Evolutionary conservation across 1,140 invertebrate genomes (phyloP), one percentile per base, ranked within the genome.

Genomic region (Dinothrombium tinctorium): DNA sequence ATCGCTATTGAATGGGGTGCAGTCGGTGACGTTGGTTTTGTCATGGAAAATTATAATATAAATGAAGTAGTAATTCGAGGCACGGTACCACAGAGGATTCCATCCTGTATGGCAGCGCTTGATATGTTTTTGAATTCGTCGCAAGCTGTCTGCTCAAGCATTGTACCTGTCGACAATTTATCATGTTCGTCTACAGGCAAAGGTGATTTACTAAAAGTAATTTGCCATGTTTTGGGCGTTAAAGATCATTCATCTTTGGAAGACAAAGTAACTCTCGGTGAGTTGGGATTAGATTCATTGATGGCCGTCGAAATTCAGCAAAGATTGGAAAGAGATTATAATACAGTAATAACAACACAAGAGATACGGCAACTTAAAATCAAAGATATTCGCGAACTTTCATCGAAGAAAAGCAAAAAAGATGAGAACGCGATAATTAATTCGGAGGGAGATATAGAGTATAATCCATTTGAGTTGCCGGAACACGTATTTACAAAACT

Each of bases 291-390:
- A 71, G 90, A 96, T 54, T 92, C 84, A 0, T 60, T 96, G 24
- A 95, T 95, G 86, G 84, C 82, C 38, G 82, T 89, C 0, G 89
- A 96, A 64, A 84, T 96, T 45, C 92, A 92, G 60, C 86, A 95
- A 56, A 83, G 77, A 0, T 59, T 96, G 8, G 86, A 95, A 56
- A 67, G 83, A 38, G 81, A 81, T 49, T 89, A 77, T 58, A 82
- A 92, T 57, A 54, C 92, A 9, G 25, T 17, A 3, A 22, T 47
- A 6, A n/a, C 36, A 9, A 21, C 35, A 9, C 8, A 19, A 4
- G 37, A 39, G 2, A 37, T 47, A 1, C 31, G 32, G 12, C 20
- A 25, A 12, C 20, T 47, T 20, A 47, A 36, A 5, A 22, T 47
- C 15, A 33, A 35, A n/a, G 24, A 40, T 17, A 15, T 36, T 12